phyloP scores from a whole-genome alignment of 1,140 invertebrate species.

The Globodera ellingtonae region DNA sequence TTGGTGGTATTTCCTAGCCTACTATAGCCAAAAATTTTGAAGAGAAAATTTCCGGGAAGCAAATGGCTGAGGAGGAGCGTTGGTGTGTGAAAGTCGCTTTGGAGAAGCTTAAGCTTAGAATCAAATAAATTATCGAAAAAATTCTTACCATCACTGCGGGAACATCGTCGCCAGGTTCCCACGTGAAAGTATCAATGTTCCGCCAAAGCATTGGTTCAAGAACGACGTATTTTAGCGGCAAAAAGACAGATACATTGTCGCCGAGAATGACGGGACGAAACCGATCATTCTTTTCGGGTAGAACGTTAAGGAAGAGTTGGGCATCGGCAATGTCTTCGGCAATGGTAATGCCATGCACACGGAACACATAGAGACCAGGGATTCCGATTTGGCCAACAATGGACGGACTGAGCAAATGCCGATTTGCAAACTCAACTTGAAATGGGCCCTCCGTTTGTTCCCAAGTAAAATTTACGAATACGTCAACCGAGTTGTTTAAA shows the following conservation, averaged over 20 bases:
- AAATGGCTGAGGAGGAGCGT: conserved; percentile 9
- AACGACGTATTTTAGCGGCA: conserved; percentile 18
- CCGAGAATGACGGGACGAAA: not conserved
- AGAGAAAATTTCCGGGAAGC: conserved; percentile 6
- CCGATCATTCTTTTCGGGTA: not conserved
- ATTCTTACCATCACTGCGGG: conserved; percentile 15
- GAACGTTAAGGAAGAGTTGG: not conserved
- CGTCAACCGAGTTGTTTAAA: not conserved
- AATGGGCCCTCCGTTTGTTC: not conserved
- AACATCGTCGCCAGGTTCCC: not conserved
- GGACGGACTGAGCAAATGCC: not conserved
- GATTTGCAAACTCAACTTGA: not conserved
- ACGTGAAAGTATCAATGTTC: conserved; percentile 9
- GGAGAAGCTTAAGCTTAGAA: not conserved
- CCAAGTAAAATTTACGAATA: not conserved
- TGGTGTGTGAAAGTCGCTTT: not conserved
- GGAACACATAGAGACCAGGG: not conserved
- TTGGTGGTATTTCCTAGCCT: not conserved
- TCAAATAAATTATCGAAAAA: not conserved
- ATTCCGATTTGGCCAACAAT: not conserved
- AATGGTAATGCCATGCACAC: not conserved
- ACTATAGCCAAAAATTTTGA: not conserved
- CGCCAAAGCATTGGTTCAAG: not conserved
- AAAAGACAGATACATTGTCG: not conserved
- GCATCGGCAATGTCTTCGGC: not conserved